These are phyloP conservation scores for Pollimyrus isidori DNA, from an alignment of 2,113 vertebrate species.

Conservation along the genomic window DNA sequence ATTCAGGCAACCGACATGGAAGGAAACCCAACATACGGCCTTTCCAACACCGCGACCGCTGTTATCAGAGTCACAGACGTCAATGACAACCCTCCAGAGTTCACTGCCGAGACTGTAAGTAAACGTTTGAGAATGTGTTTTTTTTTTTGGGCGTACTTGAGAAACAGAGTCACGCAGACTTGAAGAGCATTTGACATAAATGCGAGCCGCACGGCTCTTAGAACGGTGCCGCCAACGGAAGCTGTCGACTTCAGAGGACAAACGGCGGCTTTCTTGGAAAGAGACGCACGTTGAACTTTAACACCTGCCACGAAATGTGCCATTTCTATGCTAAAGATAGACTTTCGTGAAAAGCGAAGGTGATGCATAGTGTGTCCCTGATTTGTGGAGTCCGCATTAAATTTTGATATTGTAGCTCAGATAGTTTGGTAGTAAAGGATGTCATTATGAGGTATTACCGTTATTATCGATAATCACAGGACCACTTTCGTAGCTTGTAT, in stretches of 20 bases:
- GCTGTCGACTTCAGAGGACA: constrained; percentile 3
- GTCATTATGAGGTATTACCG: background rate
- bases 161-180: background rate
- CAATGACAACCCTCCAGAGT: constrained; percentile 95
- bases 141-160: background rate
- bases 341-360: background rate
- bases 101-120: constrained; percentile 88
- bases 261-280: background rate
- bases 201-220: background rate
- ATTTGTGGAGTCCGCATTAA: background rate
- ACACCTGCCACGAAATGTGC: background rate
- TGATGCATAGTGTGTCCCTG: background rate
- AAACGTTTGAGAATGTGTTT: constrained; percentile 5
- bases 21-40: constrained; percentile 91
- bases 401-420: background rate
- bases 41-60: constrained; percentile 94
- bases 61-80: constrained; percentile 87
- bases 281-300: background rate
- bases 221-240: background rate
- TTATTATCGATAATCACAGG: background rate
- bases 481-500: background rate
- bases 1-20: constrained; percentile 99
- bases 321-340: background rate
- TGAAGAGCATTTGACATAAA: background rate
- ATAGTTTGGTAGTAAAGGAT: background rate